Conservation (phyloP, 2,797 vertebrate species). For the Onychomys leucogaster region DNA sequence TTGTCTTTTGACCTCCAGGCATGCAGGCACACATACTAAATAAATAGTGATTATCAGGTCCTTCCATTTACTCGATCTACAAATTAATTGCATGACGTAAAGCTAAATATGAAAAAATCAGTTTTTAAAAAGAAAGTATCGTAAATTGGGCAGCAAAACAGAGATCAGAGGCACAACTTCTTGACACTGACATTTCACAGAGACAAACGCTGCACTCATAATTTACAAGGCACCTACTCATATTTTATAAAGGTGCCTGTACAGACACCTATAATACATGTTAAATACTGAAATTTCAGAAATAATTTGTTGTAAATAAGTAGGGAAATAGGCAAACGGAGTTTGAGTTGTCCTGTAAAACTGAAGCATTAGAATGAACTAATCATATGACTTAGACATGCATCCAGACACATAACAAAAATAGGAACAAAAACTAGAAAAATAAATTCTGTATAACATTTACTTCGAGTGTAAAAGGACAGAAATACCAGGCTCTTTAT, state of each 20-base stretch:
- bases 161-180: background rate
- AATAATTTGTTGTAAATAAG: background rate
- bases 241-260: background rate
- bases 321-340: background rate
- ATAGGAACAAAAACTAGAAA: conserved; percentile 24
- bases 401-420: background rate
- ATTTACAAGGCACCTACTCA: background rate
- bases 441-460: background rate
- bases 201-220: background rate
- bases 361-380: conserved; percentile 26
- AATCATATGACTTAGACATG: background rate
- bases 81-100: conserved; percentile 29
- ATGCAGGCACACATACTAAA: background rate
- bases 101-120: conserved; percentile 37
- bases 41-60: background rate
- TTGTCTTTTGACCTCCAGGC: background rate
- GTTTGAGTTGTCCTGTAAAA: conserved; percentile 22
- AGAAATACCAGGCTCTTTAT: background rate
- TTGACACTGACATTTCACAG: background rate
- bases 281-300: background rate
- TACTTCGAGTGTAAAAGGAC: background rate
- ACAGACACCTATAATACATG: background rate
- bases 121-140: conserved; percentile 6
- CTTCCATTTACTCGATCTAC: background rate
- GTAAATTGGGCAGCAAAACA: background rate